Percentiles rank a stretch among this genome's conserved stretches.
Conservation (phyloP, 2,113 vertebrate species). For the Dicerorhinus sumatrensis region DNA sequence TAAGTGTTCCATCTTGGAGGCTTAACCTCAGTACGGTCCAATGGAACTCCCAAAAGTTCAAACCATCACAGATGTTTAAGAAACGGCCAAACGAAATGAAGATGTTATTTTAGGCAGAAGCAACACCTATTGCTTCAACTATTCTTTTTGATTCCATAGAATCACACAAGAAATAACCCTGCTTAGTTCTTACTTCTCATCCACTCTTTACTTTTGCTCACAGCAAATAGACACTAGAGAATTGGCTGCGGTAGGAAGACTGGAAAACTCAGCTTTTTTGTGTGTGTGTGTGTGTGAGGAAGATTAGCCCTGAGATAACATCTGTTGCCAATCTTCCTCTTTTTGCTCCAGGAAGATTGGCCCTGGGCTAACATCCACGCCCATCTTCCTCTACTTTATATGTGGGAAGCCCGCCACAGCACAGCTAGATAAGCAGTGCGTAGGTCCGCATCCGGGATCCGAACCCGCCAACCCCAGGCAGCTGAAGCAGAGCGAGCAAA, state of each 20-base stretch:
- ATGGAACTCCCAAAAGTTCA: not conserved
- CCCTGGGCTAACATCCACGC: too few species aligned
- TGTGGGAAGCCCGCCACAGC: too few species aligned
- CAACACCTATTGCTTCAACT: not conserved
- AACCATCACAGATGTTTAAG: not conserved
- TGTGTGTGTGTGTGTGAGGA: too few species aligned
- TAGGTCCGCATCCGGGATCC: too few species aligned
- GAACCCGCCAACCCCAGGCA: too few species aligned
- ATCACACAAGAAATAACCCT: not conserved
- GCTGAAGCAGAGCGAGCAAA: too few species aligned
- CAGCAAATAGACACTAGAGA: not conserved
- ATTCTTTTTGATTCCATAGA: not conserved
- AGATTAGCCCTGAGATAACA: too few species aligned
- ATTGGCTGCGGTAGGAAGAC: not conserved
- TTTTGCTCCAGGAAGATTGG: too few species aligned
- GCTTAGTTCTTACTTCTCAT: not conserved
- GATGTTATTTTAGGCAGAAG: not conserved
- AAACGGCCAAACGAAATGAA: conserved; percentile 23
- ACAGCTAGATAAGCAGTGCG: too few species aligned
- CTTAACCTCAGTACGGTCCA: not conserved
- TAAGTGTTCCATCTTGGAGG: not conserved
- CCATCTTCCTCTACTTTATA: too few species aligned
- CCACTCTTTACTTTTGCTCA: not conserved
- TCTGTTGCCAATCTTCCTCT: too few species aligned
- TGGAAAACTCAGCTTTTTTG: not conserved